Evolutionary conservation across 2,888 invertebrate species (phyloP).

Genomic region (Thymelicus acteon): DNA sequence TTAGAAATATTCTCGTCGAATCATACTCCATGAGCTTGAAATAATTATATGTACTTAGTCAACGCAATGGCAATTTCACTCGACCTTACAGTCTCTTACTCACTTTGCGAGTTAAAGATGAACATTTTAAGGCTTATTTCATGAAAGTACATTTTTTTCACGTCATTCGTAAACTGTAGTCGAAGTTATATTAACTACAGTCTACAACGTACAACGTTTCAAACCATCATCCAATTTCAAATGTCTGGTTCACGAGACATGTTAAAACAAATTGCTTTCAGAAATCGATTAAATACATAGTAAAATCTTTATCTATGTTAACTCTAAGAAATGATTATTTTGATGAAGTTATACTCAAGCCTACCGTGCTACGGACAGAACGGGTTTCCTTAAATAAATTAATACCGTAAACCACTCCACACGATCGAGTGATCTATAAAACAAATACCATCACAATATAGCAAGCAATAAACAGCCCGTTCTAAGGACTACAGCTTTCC

Average conservation of each 20-base stretch:
- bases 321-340: neutral
- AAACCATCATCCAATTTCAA: neutral
- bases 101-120: too few relatives aligned
- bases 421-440: neutral
- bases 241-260: neutral
- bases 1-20: neutral
- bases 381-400: constrained; percentile 6
- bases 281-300: neutral
- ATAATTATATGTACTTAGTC: too few relatives aligned
- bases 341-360: neutral
- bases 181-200: too few relatives aligned
- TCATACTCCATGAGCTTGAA: neutral
- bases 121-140: too few relatives aligned
- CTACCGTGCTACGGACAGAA: neutral
- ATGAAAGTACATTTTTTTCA: too few relatives aligned
- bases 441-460: neutral
- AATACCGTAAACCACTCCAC: neutral
- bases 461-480: neutral
- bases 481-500: neutral
- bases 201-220: too few relatives aligned
- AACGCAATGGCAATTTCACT: too few relatives aligned
- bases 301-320: too few relatives aligned
- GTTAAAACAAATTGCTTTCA: neutral
- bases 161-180: too few relatives aligned
- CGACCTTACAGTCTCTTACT: too few relatives aligned